Base-by-base conservation (phyloP, 2,797 vertebrate species). In the Brachymystax lenok region DNA sequence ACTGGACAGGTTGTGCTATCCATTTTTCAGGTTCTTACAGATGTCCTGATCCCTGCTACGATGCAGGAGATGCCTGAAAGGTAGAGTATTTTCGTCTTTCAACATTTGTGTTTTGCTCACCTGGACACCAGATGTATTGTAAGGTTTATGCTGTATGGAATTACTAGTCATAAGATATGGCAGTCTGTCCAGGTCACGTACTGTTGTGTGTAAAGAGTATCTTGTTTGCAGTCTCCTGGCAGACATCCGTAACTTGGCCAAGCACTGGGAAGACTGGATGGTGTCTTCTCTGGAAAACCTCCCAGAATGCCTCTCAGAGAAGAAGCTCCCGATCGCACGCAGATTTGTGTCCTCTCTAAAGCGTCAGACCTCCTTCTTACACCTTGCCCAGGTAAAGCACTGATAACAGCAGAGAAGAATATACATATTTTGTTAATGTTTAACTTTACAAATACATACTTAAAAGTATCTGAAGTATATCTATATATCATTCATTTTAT, bases 41-140 rank as follows among this genome's bases (percentile, higher is more conserved):
- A 99, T 82, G 96, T 99, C 72, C 95, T 99, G 50, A 99, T 99
- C 86, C 98, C 98, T 83, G 96, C 98, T 80, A 99, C 98, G 1
- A 99, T 99, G 98, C 98, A 99, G 93, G 98, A 99, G 93, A 99
- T 99, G 98, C 97, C 98, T 56, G 97, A 99, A 91, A 98, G 97
- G 98, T 99, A 93, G 10, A 46, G 40, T 46, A 12, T 46, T 30
- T 69, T 4, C 1, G 40, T 46, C 19, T 21, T 69, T 50, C n/a
- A 3, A 50, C n/a, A 46, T 46, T 46, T 46, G 10, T 46, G 40
- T 46, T 46, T 46, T 46, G 40, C 40, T 46, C 40, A 46, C 10
- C 40, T 46, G 40, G 10, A 13, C 40, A 46, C 40, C 10, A 46
- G 40, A 46, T 46, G 10, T 46, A 10, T 46, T 46, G 8, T 46